Evolutionary conservation across 1,140 invertebrate species (phyloP).

Genomic region (Anastrepha obliqua): DNA sequence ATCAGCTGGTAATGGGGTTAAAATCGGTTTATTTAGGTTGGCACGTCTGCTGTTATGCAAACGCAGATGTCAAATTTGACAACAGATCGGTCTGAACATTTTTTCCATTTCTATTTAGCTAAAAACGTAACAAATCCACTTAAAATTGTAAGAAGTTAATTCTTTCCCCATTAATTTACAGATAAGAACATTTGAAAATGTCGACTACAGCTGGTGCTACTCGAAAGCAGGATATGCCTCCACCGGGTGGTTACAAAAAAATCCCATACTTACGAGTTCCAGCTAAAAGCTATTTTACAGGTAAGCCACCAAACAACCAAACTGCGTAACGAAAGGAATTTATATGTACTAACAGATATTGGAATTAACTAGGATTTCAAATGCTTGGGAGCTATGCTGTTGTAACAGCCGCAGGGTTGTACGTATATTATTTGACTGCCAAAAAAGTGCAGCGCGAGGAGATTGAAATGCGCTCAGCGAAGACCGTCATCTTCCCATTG

Average conservation of each 20-base stretch:
- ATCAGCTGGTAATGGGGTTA: background rate
- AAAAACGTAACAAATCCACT: background rate
- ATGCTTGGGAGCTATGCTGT: constrained; percentile 79
- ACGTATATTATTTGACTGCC: constrained; percentile 78
- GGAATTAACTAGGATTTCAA: constrained; percentile 76
- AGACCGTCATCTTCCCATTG: constrained; percentile 84
- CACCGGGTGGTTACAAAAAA: constrained; percentile 86
- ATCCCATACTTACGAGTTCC: constrained; percentile 84
- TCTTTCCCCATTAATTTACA: background rate
- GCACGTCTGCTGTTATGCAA: constrained; percentile 57
- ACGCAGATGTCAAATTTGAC: constrained; percentile 52
- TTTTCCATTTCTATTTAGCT: background rate
- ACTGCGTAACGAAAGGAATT: constrained; percentile 33
- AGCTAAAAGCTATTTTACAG: constrained; percentile 81
- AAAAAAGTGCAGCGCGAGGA: constrained; percentile 76
- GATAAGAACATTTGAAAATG: background rate
- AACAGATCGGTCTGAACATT: constrained; percentile 34
- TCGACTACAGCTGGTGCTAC: constrained; percentile 50
- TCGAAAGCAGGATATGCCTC: constrained; percentile 88
- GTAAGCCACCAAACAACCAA: constrained; percentile 74
- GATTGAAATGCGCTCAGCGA: constrained; percentile 84
- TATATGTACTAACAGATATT: constrained; percentile 29
- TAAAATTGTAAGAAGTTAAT: background rate
- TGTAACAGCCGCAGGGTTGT: constrained; percentile 77
- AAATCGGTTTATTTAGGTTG: constrained; percentile 42